These are phyloP conservation scores for Halcyon malimbica DNA, from an alignment of 2,113 vertebrate genomes.

Conservation along the genomic window DNA sequence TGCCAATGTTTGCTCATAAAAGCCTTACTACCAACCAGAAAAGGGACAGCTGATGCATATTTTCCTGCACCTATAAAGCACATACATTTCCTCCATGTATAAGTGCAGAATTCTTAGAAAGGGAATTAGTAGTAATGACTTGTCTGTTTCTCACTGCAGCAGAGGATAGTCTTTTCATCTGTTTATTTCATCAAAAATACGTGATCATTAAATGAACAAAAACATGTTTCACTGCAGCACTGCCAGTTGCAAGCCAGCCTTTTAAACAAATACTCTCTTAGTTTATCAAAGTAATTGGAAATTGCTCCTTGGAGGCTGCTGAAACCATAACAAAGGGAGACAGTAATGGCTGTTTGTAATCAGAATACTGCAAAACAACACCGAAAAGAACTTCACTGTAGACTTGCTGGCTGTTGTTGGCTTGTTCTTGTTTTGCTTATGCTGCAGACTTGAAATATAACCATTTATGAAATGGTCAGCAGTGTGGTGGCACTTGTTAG, in stretches of 20 bases:
- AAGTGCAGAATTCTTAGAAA: constrained; percentile 16
- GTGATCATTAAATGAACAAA: background rate
- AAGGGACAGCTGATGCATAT: background rate
- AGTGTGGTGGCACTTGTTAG: background rate
- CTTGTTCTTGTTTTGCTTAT: background rate
- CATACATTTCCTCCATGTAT: background rate
- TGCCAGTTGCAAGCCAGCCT: constrained; percentile 10
- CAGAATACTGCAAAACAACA: background rate
- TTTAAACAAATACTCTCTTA: constrained; percentile 6
- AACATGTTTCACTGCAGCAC: background rate
- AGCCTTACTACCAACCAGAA: background rate
- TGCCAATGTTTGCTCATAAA: background rate
- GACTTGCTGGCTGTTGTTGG: background rate
- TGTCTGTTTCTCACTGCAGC: background rate
- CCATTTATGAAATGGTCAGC: background rate
- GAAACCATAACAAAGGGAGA: constrained; percentile 32
- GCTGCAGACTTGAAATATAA: background rate
- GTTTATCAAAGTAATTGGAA: constrained; percentile 52
- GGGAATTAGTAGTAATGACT: background rate
- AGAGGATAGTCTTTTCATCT: background rate
- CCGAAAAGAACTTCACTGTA: background rate
- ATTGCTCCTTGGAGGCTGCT: constrained; percentile 28
- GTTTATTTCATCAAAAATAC: constrained; percentile 9
- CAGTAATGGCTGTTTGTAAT: constrained; percentile 27
- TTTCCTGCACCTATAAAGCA: background rate